Base-by-base conservation (phyloP, 2,888 invertebrate genomes). In the Chrysopilus asiliformis region DNA sequence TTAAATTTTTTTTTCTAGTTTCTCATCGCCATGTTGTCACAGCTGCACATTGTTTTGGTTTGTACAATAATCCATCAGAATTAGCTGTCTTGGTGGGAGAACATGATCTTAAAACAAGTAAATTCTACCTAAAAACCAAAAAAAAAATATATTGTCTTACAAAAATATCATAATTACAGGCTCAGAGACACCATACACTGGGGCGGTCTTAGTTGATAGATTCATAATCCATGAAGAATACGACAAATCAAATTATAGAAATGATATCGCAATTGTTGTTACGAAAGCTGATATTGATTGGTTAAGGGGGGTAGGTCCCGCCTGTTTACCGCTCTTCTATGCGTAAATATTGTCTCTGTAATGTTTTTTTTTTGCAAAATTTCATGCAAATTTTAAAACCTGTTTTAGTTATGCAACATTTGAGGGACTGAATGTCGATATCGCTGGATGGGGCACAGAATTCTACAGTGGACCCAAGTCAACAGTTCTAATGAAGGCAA, bases 391-490 rank as follows among this genome's bases (percentile, higher is more conserved):
- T n/a, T n/a, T n/a, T n/a, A n/a, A n/a, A n/a, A n/a, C n/a, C 19
- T 10, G 12, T 22, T 22, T 22, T 8, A 36, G 36, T 4, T 38
- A 26, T 10, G 28, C 40, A 14, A 8, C 34, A 19, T 45, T 48
- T 38, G 41, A 41, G 10, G 38, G 40, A 13, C 26, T 27, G 24
- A 25, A 34, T 4, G 39, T 39, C 7, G 45, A 55, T 28, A 52
- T 57, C 2, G 52, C 53, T 13, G 76, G 76, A 26, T 76, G 74
- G 75, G 76, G 76, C 28, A 62, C 66, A 10, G 54, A 58, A 2
- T 64, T 64, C 9, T 72, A 67, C 47, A 67, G 66, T 8, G 74
- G 70, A 0, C 55, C 62, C 2, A 55, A 53, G 37, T 67, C 76
- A 0, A 51, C 62, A 4, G 57, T 58, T 0, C 52, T 77, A 10